phyloP scores from a whole-genome alignment of 2,113 vertebrate genomes.

The Telmatochromis sp. region DNA sequence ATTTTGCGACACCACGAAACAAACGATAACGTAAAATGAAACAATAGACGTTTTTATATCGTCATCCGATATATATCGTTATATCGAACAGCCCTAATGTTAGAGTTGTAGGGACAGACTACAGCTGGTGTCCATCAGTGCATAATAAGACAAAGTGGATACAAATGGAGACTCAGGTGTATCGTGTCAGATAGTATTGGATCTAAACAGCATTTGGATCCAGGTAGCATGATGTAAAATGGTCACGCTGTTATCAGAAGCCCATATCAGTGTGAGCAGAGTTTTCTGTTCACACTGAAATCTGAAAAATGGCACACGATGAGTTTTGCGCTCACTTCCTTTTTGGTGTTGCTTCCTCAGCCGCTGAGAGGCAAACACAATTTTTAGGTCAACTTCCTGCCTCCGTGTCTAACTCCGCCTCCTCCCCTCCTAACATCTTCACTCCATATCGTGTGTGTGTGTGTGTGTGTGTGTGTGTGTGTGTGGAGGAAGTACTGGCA shows the following conservation, averaged over 20 bases:
- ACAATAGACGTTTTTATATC: accelerated
- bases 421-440: background rate
- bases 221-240: background rate
- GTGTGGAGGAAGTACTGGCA: background rate
- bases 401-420: background rate
- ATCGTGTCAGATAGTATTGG: background rate
- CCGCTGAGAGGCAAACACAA: background rate
- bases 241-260: background rate
- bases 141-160: background rate
- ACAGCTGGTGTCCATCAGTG: background rate
- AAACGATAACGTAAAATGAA: background rate
- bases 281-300: background rate
- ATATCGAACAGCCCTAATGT: background rate
- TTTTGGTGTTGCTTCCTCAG: background rate
- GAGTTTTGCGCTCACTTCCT: background rate
- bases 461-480: background rate
- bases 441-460: background rate
- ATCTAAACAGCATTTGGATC: background rate
- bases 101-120: background rate
- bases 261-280: background rate
- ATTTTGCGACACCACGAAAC: too few species aligned
- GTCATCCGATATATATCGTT: accelerated
- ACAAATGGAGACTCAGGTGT: background rate
- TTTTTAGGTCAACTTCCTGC: constrained; percentile 44
- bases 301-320: background rate